phyloP scores from a whole-genome alignment of 1,140 invertebrate species.

The Leptonema lineaticorne region DNA sequence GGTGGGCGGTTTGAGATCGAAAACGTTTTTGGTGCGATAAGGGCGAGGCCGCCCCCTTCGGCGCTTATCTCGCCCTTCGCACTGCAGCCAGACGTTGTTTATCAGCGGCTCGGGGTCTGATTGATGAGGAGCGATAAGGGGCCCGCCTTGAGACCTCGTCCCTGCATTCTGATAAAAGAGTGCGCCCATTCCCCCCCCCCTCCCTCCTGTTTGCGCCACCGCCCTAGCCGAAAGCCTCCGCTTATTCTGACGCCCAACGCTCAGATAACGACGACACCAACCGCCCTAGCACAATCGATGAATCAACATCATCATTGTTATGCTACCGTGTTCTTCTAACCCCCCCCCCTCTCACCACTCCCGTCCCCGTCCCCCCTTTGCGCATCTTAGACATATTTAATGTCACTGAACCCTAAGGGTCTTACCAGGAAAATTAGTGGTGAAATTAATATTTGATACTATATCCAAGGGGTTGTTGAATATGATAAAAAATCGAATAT shows the following conservation, averaged over 20 bases:
- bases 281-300: not conserved
- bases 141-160: not conserved
- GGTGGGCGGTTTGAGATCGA: constrained; percentile 40
- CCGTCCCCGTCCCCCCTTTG: too few relatives aligned
- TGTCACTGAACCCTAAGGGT: too few relatives aligned
- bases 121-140: constrained; percentile 8
- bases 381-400: too few relatives aligned
- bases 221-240: not conserved
- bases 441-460: too few relatives aligned
- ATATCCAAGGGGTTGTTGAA: too few relatives aligned
- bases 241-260: not conserved
- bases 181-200: constrained; percentile 15
- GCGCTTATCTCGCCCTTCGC: constrained; percentile 26
- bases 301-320: too few relatives aligned
- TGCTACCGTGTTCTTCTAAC: too few relatives aligned
- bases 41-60: constrained; percentile 16
- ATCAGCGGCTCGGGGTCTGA: constrained; percentile 38
- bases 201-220: not conserved
- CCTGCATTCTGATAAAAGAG: constrained; percentile 39
- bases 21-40: constrained; percentile 43
- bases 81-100: constrained; percentile 42
- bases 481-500: too few relatives aligned
- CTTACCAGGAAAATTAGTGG: too few relatives aligned
- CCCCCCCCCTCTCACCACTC: too few relatives aligned
- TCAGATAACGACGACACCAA: not conserved